Base-by-base conservation (phyloP, 2,113 vertebrate species). In the Cacatua alba region DNA sequence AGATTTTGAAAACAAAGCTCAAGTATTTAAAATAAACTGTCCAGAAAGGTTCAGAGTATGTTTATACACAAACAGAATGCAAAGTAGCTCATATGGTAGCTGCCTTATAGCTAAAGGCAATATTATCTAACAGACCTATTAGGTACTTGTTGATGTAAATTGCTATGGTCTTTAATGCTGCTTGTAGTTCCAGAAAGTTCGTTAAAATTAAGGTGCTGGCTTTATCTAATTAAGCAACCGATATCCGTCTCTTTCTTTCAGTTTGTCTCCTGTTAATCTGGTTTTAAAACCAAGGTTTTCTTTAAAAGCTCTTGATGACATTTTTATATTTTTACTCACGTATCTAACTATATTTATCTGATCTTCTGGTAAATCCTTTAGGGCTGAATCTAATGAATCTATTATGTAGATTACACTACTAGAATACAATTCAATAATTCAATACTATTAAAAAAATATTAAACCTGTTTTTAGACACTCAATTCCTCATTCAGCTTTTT, bases 341-440 rank as follows among this genome's bases (percentile, higher is more conserved):
- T 86, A 72, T 46, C 82, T 91, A 41, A 75, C 91, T 94, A 3
- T 64, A 83, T 94, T 94, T 96, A 75, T 93, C 65, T 86, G 72
- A 86, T 90, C 57, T 88, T 29, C 49, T 75, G 57, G 55, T 91
- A 91, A 97, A 90, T 79, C 90, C 83, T 91, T 60, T 49, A 90
- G 85, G 80, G 82, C 44, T 86, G 69, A 84, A 82, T 18, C 80
- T 48, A 62, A 82, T 53, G 82, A 86, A 95, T 92, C 86, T 80
- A 37, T 95, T 92, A 95, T 75, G 48, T 79, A 48, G 43, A 64
- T 76, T 81, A 78, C 76, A 57, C 48, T 92, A 49, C 80, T 71
- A 89, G 76, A 93, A 96, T 94, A 31, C 80, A 78, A 86, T 70
- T 93, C 82, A 90, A 84, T 91, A 83, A 94, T 90, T 95, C 76